A percentile compares a stretch with the other conserved stretches of the same genome.
Evolutionary conservation across 2,113 vertebrate genomes (phyloP).

Genomic region (Rhizomys pruinosus): DNA sequence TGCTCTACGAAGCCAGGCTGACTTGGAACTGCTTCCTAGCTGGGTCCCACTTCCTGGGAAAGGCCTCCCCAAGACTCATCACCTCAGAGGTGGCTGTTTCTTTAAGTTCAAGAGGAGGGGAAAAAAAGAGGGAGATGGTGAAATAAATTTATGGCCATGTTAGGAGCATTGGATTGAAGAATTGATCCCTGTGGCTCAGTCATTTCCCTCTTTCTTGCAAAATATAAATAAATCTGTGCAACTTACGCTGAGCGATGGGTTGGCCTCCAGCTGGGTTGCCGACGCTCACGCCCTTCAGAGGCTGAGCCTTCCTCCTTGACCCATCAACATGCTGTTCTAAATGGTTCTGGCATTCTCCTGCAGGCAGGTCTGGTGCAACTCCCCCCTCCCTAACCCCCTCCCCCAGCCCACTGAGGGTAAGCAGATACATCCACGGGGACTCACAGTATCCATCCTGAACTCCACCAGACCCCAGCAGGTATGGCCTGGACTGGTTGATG

Average conservation of each 20-base stretch:
- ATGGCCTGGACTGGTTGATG: slow-evolving; percentile 69
- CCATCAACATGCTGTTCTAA: slow-evolving; percentile 49
- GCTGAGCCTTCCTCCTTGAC: slow-evolving; percentile 63
- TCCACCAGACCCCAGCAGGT: slow-evolving; percentile 67
- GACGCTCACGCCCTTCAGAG: slow-evolving; percentile 57
- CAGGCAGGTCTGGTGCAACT: background rate
- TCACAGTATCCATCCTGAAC: background rate
- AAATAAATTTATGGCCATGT: slow-evolving; percentile 83
- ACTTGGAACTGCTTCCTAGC: background rate
- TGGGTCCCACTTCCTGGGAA: slow-evolving; percentile 22
- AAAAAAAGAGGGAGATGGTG: slow-evolving; percentile 72
- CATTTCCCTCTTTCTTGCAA: slow-evolving; percentile 81
- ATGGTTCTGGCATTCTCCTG: slow-evolving; percentile 21
- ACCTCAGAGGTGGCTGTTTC: slow-evolving; percentile 66
- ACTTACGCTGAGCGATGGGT: slow-evolving; percentile 73
- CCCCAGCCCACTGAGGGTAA: background rate
- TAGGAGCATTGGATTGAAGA: slow-evolving; percentile 84
- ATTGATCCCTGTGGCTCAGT: slow-evolving; percentile 83
- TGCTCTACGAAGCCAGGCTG: background rate
- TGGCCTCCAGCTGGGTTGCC: background rate
- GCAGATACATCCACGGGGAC: background rate
- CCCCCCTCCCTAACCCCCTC: too few relatives aligned
- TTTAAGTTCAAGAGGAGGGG: slow-evolving; percentile 71
- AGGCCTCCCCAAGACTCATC: background rate
- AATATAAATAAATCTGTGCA: slow-evolving; percentile 81